Conservation (phyloP, 2,113 vertebrate genomes). For the Hippocampus mohnikei region DNA sequence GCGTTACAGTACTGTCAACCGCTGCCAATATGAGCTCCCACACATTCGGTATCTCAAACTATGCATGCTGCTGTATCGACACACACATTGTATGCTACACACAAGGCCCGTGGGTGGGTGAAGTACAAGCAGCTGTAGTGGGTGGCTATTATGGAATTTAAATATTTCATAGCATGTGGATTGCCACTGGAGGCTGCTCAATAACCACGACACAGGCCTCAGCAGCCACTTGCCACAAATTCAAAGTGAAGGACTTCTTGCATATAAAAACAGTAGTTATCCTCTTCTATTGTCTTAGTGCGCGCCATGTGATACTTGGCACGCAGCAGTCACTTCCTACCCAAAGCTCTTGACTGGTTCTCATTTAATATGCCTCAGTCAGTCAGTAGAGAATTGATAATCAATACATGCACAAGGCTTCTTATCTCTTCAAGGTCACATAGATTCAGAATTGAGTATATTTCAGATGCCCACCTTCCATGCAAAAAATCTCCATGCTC, state of each 20-base stretch:
- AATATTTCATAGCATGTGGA: slow-evolving; percentile 47
- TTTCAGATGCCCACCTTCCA: slow-evolving; percentile 9
- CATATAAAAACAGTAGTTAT: slow-evolving; percentile 21
- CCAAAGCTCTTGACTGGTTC: not conserved
- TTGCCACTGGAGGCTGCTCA: slow-evolving; percentile 27
- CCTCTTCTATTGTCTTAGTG: slow-evolving; percentile 17
- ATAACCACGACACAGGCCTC: slow-evolving; percentile 25
- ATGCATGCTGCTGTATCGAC: slow-evolving; percentile 42
- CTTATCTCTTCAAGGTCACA: slow-evolving; percentile 41
- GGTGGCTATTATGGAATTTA: slow-evolving; percentile 58
- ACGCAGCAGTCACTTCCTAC: slow-evolving; percentile 6
- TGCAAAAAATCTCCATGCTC: slow-evolving; percentile 10
- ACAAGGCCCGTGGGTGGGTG: slow-evolving; percentile 45
- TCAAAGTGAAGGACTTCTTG: slow-evolving; percentile 23
- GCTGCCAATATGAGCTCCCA: slow-evolving; percentile 65
- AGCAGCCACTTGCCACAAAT: slow-evolving; percentile 23
- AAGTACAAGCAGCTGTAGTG: slow-evolving; percentile 49
- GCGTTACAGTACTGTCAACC: slow-evolving; percentile 41
- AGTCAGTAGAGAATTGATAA: slow-evolving; percentile 25
- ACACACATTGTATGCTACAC: slow-evolving; percentile 31
- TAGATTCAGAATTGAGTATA: slow-evolving; percentile 18
- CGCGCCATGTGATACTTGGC: not conserved
- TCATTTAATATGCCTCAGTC: slow-evolving; percentile 22
- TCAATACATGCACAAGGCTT: slow-evolving; percentile 45
- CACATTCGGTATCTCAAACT: slow-evolving; percentile 60